Evolutionary conservation across 2,797 vertebrate genomes (phyloP).

Genomic region (Scyliorhinus canicula): DNA sequence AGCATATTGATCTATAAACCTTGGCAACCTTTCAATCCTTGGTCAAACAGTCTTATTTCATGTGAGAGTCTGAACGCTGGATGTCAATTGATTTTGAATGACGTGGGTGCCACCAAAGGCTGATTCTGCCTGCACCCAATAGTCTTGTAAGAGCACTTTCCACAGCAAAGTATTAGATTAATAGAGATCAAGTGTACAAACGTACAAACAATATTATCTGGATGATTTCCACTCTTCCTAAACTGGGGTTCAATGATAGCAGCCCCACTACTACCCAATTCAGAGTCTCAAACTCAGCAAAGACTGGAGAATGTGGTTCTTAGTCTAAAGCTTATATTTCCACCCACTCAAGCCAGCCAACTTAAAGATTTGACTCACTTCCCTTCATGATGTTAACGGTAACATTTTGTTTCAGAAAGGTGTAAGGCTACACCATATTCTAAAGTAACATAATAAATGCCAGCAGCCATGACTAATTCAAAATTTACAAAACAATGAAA

Average conservation of each 20-base stretch:
- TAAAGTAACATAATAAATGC: not conserved
- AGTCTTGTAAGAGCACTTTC: constrained; percentile 10
- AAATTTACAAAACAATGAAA: not conserved
- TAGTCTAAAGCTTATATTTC: not conserved
- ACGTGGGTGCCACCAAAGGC: not conserved
- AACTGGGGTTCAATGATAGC: not conserved
- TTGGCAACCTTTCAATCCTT: not conserved
- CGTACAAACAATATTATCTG: not conserved
- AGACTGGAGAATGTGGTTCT: not conserved
- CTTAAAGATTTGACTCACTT: not conserved
- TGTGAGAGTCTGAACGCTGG: not conserved
- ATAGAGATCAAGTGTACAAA: not conserved
- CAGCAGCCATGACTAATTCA: not conserved
- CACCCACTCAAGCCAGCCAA: not conserved
- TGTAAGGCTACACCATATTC: not conserved
- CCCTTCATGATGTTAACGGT: not conserved
- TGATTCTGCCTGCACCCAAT: not conserved
- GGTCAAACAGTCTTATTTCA: not conserved
- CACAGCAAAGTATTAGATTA: not conserved
- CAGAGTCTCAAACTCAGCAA: not conserved
- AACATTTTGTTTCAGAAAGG: not conserved
- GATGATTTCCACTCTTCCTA: not conserved
- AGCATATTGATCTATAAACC: not conserved
- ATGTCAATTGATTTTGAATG: not conserved
- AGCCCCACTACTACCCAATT: not conserved